These are phyloP conservation scores for Dermolepida albohirtum DNA, from an alignment of 2,888 invertebrate species.

Conservation along the genomic window DNA sequence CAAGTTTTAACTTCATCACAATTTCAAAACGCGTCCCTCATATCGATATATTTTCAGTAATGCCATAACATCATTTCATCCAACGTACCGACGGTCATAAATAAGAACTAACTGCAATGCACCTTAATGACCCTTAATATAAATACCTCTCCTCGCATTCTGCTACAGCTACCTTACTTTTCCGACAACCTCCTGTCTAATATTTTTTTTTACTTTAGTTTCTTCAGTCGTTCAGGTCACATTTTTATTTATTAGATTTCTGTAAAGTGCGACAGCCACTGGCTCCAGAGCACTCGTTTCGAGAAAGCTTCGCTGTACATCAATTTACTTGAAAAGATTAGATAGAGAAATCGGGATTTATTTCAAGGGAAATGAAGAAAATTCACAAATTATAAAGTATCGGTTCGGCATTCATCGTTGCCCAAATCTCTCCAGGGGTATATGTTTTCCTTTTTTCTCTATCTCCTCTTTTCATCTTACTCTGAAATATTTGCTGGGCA, in stretches of 20 bases:
- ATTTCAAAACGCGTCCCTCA: conserved; percentile 1
- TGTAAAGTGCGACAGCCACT: conserved; percentile 11
- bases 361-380: conserved; percentile 38
- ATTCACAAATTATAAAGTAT: conserved; percentile 40
- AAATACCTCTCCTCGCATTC: conserved; percentile 13
- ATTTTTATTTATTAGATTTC: conserved; percentile 31
- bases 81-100: conserved; percentile 9
- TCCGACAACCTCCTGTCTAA: background rate
- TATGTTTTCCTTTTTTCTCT: conserved; percentile 7
- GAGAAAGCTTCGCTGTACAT: conserved; percentile 27
- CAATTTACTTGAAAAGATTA: conserved; percentile 42
- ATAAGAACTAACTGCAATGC: conserved; percentile 25
- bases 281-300: conserved; percentile 4
- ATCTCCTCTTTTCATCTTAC: background rate
- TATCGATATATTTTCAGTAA: conserved; percentile 3
- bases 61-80: conserved; percentile 1
- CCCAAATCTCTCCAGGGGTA: background rate
- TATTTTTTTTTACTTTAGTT: conserved; percentile 26
- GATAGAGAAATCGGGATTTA: conserved; percentile 39
- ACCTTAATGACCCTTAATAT: conserved; percentile 33
- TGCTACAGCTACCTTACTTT: background rate
- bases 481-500: conserved; percentile 4
- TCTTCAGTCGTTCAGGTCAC: conserved; percentile 20
- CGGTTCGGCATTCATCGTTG: conserved; percentile 26
- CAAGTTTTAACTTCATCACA: too few relatives aligned